phyloP scores from a whole-genome alignment of 2,113 vertebrate genomes.

The Syngnathoides biaculeatus region DNA sequence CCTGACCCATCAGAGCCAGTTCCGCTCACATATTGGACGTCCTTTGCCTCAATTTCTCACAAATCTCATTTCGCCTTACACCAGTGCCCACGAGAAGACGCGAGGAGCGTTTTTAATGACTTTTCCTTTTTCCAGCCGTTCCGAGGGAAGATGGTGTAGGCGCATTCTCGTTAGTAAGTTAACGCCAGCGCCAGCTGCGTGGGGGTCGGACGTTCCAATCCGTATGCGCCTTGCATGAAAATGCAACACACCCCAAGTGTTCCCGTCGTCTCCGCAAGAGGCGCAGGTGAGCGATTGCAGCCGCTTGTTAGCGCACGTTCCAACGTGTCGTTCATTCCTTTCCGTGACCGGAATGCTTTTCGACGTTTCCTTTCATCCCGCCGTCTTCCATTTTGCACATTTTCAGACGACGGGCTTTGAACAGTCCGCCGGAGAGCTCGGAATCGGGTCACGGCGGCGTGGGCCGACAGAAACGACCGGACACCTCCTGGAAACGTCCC shows the following conservation, averaged over 20 bases:
- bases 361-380: conserved; percentile 39
- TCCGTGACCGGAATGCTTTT: conserved; percentile 56
- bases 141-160: conserved; percentile 11
- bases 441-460: conserved; percentile 44
- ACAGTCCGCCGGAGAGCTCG: conserved; percentile 29
- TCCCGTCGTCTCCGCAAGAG: conserved; percentile 53
- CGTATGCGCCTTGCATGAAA: conserved; percentile 3
- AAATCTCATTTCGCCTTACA: conserved; percentile 62
- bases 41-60: conserved; percentile 51
- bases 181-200: conserved; percentile 8
- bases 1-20: conserved; percentile 34
- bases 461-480: conserved; percentile 68
- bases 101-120: conserved; percentile 67
- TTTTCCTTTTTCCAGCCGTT: conserved; percentile 36
- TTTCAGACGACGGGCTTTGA: conserved; percentile 17
- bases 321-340: conserved; percentile 61
- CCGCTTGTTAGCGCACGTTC: conserved; percentile 45
- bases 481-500: conserved; percentile 70
- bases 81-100: conserved; percentile 62
- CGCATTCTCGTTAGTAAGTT: conserved; percentile 13
- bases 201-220: not conserved
- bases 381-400: conserved; percentile 28
- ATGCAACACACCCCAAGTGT: conserved; percentile 13
- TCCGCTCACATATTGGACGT: conserved; percentile 41
- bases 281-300: conserved; percentile 37